Evolutionary conservation across 2,888 invertebrate species (phyloP).

Genomic region (Melinaea marsaeus): DNA sequence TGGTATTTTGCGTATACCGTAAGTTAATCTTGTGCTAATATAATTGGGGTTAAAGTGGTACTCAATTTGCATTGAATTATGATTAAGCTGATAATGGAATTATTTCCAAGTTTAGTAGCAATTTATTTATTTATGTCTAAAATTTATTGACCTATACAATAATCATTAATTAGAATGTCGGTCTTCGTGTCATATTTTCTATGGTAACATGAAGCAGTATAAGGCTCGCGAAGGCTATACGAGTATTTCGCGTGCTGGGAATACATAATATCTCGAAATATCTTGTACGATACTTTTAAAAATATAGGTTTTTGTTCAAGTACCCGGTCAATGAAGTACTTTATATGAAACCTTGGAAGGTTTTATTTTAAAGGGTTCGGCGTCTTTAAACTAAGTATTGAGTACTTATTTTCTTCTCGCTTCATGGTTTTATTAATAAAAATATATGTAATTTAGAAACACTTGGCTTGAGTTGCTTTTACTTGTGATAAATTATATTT

Average conservation of each 20-base stretch:
- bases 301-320: slow-evolving; percentile 8
- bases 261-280: slow-evolving; percentile 44
- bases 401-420: no score
- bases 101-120: no score
- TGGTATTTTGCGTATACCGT: neutral
- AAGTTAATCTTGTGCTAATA: neutral
- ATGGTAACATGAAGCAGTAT: neutral
- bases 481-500: no score
- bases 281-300: slow-evolving; percentile 32
- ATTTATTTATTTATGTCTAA: neutral
- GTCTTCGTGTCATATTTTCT: neutral
- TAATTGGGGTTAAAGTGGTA: neutral
- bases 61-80: no score
- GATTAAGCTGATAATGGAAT: no score
- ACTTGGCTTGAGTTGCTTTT: no score
- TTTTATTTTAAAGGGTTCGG: slow-evolving; percentile 7
- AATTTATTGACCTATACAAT: neutral
- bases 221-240: slow-evolving; percentile 47
- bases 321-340: neutral
- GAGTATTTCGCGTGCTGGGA: slow-evolving; percentile 43
- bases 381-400: neutral
- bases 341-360: neutral
- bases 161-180: neutral
- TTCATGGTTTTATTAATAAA: no score
- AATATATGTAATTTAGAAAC: no score